Percentiles rank a stretch among this genome's conserved stretches.
These are phyloP conservation scores for Steromphala cineraria DNA, from an alignment of 2,888 invertebrate species.

Conservation along the genomic window DNA sequence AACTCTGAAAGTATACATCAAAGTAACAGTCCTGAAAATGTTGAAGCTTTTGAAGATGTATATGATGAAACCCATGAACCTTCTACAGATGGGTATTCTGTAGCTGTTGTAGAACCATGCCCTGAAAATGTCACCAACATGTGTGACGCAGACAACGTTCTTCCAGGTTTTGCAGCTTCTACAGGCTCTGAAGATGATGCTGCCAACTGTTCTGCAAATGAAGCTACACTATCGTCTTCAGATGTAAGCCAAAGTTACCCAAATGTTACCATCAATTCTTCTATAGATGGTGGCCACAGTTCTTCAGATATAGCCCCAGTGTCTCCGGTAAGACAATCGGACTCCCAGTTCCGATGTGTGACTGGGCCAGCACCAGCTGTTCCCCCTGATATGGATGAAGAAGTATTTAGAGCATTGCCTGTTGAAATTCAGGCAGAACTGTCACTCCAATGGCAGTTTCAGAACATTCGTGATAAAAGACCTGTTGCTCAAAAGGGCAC, in stretches of 20 bases:
- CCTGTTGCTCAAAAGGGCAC: background rate
- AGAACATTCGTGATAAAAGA: background rate
- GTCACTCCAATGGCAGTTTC: conserved; percentile 5
- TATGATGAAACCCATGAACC: too few relatives aligned
- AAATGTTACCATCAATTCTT: background rate
- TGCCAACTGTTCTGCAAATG: too few relatives aligned
- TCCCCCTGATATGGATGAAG: conserved; percentile 9
- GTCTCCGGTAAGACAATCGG: too few relatives aligned
- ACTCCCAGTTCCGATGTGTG: background rate
- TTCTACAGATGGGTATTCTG: too few relatives aligned
- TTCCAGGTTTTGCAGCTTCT: too few relatives aligned
- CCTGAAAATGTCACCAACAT: too few relatives aligned
- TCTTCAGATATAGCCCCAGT: background rate
- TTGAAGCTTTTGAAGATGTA: too few relatives aligned
- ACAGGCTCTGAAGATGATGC: too few relatives aligned
- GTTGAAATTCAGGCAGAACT: conserved; percentile 12
- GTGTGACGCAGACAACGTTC: too few relatives aligned
- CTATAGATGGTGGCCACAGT: background rate
- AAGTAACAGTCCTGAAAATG: too few relatives aligned
- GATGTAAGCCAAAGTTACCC: background rate
- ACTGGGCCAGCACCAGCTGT: background rate
- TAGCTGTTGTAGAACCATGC: too few relatives aligned
- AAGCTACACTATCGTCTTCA: background rate
- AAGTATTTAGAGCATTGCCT: conserved; percentile 12
- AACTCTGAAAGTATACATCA: too few relatives aligned